Evolutionary conservation across 1,140 invertebrate species (phyloP).

Genomic region (Drosophila ohnishii): DNA sequence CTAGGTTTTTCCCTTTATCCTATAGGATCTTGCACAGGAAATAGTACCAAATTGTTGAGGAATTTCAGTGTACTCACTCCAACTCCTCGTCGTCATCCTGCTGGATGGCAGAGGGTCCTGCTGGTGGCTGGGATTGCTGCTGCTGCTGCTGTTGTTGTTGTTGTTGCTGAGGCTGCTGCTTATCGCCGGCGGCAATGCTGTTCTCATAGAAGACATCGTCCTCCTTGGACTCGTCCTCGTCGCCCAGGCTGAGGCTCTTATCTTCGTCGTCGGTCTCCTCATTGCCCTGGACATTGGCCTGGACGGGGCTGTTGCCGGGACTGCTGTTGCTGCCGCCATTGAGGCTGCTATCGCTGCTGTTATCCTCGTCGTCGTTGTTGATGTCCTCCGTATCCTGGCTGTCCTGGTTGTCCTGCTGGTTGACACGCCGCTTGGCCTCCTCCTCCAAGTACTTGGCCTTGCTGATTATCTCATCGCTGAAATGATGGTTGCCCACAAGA

Average conservation of each 20-base stretch:
- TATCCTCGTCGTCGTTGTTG: conserved; percentile 79
- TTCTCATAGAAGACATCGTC: conserved; percentile 90
- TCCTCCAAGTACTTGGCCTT: conserved; percentile 86
- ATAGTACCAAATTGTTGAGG: background rate
- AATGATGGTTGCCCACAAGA: conserved; percentile 14
- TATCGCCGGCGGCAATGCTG: conserved; percentile 83
- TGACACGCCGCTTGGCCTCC: conserved; percentile 82
- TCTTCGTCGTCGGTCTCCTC: conserved; percentile 77
- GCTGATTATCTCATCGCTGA: conserved; percentile 87
- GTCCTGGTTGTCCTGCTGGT: conserved; percentile 74
- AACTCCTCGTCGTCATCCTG: conserved; percentile 86
- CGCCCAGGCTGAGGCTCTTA: conserved; percentile 73
- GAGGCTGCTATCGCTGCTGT: conserved; percentile 54
- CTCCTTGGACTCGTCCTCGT: conserved; percentile 85
- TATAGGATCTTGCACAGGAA: background rate
- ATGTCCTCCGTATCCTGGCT: conserved; percentile 73
- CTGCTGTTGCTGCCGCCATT: conserved; percentile 17
- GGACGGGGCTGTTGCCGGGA: conserved; percentile 42
- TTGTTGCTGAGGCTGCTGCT: conserved; percentile 55
- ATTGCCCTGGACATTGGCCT: conserved; percentile 74
- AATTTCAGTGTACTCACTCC: conserved; percentile 65
- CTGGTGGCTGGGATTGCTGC: conserved; percentile 33
- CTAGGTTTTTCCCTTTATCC: background rate
- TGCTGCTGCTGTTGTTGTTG: conserved; percentile 53
- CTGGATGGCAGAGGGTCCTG: conserved; percentile 45